Conservation (phyloP, 2,888 invertebrate genomes). For the Lagria hirta region DNA sequence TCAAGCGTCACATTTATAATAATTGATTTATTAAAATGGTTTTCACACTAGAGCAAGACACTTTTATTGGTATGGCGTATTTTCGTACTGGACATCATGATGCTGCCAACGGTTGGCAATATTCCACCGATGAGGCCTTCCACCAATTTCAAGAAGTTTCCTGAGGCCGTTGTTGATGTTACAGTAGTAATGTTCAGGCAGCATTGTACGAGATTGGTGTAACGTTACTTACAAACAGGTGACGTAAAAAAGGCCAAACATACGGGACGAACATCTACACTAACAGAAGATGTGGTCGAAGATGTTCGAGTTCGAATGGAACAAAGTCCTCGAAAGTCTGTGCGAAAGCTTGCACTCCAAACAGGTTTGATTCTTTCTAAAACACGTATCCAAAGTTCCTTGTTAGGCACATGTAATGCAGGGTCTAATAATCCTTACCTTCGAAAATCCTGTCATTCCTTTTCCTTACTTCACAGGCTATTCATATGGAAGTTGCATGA, state of each 20-base stretch:
- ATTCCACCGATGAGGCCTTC: neutral
- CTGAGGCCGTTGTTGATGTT: too few species aligned
- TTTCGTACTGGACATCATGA: neutral
- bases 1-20: too few species aligned
- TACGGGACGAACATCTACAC: neutral
- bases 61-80: conserved; percentile 1
- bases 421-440: neutral
- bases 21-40: neutral
- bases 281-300: neutral
- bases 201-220: neutral
- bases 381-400: too few species aligned
- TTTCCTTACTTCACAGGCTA: neutral
- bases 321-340: neutral
- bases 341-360: neutral
- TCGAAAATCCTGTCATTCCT: neutral
- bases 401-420: too few species aligned
- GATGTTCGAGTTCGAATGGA: neutral
- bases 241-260: neutral
- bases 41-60: neutral
- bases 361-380: neutral
- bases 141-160: too few species aligned
- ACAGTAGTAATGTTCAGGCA: neutral
- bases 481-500: neutral
- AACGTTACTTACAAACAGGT: neutral
- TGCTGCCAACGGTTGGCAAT: neutral